Conservation (phyloP, 2,797 vertebrate genomes). For the Yasuhikotakia modesta region DNA sequence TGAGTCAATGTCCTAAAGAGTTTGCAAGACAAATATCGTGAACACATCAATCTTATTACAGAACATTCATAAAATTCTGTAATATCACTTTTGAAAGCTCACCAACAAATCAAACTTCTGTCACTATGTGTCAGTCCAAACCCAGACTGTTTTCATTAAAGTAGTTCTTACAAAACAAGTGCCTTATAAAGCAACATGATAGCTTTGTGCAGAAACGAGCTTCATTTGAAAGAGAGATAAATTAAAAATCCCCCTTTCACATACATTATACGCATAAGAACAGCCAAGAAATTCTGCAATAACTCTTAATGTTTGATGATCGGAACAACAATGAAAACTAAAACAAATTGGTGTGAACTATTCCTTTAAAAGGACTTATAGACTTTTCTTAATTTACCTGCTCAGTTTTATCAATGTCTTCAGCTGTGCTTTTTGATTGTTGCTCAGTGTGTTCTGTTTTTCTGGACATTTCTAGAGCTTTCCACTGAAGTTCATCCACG, state of each 20-base stretch:
- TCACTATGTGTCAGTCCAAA: neutral
- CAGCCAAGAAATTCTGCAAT: no score
- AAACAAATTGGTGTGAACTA: neutral
- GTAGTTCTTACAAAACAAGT: no score
- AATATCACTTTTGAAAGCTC: neutral
- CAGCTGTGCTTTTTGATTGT: constrained; percentile 66
- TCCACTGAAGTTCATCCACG: constrained; percentile 80
- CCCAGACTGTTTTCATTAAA: no score
- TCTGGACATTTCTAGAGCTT: constrained; percentile 72
- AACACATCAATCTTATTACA: neutral
- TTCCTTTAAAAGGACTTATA: neutral
- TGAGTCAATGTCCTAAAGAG: constrained; percentile 78
- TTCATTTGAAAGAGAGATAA: no score
- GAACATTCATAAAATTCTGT: neutral
- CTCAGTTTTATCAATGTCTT: constrained; percentile 79
- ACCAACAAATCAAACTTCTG: neutral
- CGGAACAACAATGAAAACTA: neutral
- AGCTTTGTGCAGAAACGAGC: no score
- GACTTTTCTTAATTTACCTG: constrained; percentile 71
- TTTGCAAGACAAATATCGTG: constrained; percentile 33
- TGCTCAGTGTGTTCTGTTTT: constrained; percentile 70
- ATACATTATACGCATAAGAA: no score
- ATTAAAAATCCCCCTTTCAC: no score
- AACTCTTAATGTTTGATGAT: no score
- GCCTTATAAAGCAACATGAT: no score